Conservation (phyloP, 2,113 vertebrate species). For the Antechinus flavipes region DNA sequence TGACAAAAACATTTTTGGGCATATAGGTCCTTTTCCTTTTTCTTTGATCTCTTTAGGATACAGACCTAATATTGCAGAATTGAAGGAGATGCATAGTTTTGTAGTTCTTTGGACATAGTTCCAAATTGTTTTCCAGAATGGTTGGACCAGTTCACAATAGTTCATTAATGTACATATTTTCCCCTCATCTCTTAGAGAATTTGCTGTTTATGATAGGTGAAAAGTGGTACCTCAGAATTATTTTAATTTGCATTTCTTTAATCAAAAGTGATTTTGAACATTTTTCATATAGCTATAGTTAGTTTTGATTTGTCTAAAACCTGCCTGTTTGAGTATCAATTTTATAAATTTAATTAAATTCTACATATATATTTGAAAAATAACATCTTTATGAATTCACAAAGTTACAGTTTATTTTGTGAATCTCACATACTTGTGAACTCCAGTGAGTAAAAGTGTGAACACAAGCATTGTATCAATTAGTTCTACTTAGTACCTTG, state of each 20-base stretch:
- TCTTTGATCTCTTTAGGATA: neutral
- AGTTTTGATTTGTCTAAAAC: neutral
- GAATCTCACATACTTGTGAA: too few relatives aligned
- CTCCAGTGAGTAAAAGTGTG: too few relatives aligned
- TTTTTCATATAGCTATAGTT: neutral
- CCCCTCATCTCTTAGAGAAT: neutral
- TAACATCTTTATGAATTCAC: neutral
- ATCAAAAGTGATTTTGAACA: neutral
- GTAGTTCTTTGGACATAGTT: neutral
- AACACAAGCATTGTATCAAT: too few relatives aligned
- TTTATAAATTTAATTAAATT: too few relatives aligned
- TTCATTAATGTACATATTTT: neutral
- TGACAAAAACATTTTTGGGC: neutral
- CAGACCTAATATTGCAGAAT: neutral
- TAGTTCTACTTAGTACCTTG: too few relatives aligned
- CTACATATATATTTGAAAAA: neutral
- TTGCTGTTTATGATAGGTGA: neutral
- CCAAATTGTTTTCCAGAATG: neutral
- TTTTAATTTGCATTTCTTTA: neutral
- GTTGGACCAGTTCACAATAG: neutral
- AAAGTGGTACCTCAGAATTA: neutral
- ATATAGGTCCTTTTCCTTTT: neutral
- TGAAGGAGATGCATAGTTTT: neutral
- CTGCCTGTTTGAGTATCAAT: neutral
- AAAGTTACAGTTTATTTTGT: too few relatives aligned